Conservation (phyloP, 2,888 invertebrate genomes). For the Orthosia gracilis region DNA sequence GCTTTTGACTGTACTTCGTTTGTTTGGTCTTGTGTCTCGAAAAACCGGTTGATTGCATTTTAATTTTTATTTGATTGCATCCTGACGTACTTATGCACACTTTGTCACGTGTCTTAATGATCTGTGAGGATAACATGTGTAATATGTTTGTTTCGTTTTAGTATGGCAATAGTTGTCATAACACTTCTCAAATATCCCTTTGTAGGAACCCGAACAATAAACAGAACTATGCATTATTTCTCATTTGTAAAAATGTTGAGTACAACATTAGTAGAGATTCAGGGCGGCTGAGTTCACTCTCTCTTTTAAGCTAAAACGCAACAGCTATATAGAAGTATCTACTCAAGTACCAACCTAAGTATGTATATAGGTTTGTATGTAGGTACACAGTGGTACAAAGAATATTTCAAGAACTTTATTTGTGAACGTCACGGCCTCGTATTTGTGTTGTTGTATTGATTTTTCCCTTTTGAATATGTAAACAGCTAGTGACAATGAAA, state of each 20-base stretch:
- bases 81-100: background rate
- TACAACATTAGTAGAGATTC: no score
- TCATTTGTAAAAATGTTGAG: no score
- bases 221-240: no score
- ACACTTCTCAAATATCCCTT: background rate
- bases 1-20: background rate
- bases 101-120: background rate
- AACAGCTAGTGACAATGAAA: conserved; percentile 57
- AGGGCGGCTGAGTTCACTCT: no score
- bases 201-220: background rate
- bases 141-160: background rate
- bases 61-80: conserved; percentile 24
- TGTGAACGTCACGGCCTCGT: conserved; percentile 17
- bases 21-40: background rate
- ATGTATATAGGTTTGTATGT: background rate
- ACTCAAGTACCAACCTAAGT: background rate
- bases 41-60: conserved; percentile 12
- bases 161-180: background rate
- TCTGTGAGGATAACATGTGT: background rate
- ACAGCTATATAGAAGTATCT: background rate
- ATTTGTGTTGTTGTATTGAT: conserved; percentile 49
- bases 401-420: conserved; percentile 31
- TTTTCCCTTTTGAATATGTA: conserved; percentile 61
- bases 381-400: conserved; percentile 7
- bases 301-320: background rate